Evolutionary conservation across 2,797 vertebrate species (phyloP), one percentile per base, ranked within the genome.

Genomic region (Galaxias olidus): DNA sequence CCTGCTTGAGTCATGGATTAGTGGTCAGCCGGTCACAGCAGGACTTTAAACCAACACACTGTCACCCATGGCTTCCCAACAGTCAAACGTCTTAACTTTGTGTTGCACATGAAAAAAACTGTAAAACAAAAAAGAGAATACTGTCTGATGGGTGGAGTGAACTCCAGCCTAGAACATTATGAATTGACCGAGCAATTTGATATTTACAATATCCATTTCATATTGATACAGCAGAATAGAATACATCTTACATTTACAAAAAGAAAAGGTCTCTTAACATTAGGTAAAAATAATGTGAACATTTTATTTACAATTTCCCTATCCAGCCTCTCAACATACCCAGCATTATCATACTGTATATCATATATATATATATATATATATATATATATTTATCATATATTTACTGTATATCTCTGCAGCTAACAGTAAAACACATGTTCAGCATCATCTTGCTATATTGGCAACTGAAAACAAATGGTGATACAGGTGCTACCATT

Each of bases 191-290:
- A 84, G 77, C 69, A 71, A 82, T 73, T 82, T 62, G 66, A 69
- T 94, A 94, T 95, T 84, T 95, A 96, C 94, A 94, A 81, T 90
- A 81, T 84, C 87, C 82, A 88, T 85, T 79, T 68, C 61, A 86
- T 91, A 88, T 89, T 88, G 88, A 81, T 92, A 95, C 90, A 90
- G 88, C 92, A 95, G 92, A 91, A 87, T 92, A 83, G 88, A 93
- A 93, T 93, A 95, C 91, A 66, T 87, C 89, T 83, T 92, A 94
- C 92, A 94, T 91, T 93, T 93, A 94, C 91, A 93, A 93, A 93
- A 91, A 77, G 90, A 74, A 65, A 59, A 66, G 50, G 30, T 73
- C 79, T 80, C 50, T 57, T 88, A 88, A 85, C 78, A 80, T 87
- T 73, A 78, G 83, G 81, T 90, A 91, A 89, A 91, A 92, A 92